A percentile compares a stretch with the other conserved stretches of the same genome.
These are phyloP conservation scores for Pogonocichla stellata DNA, from an alignment of 2,113 vertebrate species.

Conservation along the genomic window DNA sequence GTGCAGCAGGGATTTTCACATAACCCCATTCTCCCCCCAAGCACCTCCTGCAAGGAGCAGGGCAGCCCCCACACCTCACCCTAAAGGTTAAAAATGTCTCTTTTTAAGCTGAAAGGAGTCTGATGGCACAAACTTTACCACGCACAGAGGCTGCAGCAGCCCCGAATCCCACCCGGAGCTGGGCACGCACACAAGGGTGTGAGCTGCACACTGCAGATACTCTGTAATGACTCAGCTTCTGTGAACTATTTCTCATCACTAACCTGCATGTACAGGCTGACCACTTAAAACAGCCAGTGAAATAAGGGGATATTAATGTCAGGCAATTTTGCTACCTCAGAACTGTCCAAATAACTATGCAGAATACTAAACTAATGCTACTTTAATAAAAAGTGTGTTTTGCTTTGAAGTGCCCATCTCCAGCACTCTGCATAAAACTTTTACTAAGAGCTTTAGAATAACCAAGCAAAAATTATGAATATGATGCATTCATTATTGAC, in stretches of 20 bases:
- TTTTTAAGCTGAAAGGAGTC: background rate
- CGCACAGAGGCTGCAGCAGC: background rate
- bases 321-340: background rate
- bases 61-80: background rate
- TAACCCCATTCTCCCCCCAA: background rate
- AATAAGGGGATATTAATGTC: background rate
- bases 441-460: background rate
- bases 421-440: background rate
- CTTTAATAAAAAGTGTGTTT: background rate
- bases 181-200: background rate
- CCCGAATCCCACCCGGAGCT: background rate
- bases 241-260: background rate
- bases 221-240: background rate
- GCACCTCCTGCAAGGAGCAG: accelerated
- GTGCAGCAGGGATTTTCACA: accelerated
- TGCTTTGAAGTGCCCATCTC: conserved; percentile 1
- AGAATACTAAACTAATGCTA: background rate
- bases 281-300: background rate
- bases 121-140: background rate
- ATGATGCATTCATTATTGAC: background rate
- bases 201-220: background rate
- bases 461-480: background rate
- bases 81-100: background rate
- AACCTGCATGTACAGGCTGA: background rate
- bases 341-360: background rate